Base-by-base conservation (phyloP, 2,888 invertebrate species). In the Troilus luridus region DNA sequence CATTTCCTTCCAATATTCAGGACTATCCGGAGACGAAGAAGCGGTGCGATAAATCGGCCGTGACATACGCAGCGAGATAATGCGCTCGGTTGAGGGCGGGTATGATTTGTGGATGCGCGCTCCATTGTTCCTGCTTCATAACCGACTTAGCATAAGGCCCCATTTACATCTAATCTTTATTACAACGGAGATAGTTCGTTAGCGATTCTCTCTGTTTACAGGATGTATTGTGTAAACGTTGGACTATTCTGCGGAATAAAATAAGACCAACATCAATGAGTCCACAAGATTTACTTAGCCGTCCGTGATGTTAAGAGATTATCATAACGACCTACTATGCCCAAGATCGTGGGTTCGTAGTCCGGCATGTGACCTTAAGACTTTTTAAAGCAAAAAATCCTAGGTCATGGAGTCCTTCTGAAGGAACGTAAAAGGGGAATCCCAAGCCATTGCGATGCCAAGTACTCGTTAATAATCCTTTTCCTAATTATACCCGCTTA, bases 1-100 rank as follows among this genome's bases (percentile, higher is more conserved):
- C 67, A 67, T 67, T 67, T 67, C 67, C 67, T 67, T 24, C 67
- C 67, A 67, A 67, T 67, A 67, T 67, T 9, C 67, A 67, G 24
- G 62, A 9, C 6, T 62, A 62, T 21, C 62, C 62, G 7, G 64
- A 67, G 67, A 67, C 24, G 67, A 67, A 67, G 67, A 67, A 67
- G 67, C 14, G 10, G 67, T 12, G 24, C 67, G 67, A 67, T 67
- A 67, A 67, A 67, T 67, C 67, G 12, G 24, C 1, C 12, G 24
- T 67, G 67, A 67, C 67, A 67, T 67, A 24, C 19, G 67, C 67
- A 67, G 14, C 0, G 3, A 67, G 67, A 67, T 67, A 67, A 67
- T 67, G 67, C 67, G 24, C 67, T 67, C 24, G 14, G 67, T 14
- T 14, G 19, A 3, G 24, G 3, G 24, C 24, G 67, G 67, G 6